A percentile compares a stretch with the other conserved stretches of the same genome.
Conservation (phyloP, 1,140 invertebrate genomes). For the Spodoptera litura region DNA sequence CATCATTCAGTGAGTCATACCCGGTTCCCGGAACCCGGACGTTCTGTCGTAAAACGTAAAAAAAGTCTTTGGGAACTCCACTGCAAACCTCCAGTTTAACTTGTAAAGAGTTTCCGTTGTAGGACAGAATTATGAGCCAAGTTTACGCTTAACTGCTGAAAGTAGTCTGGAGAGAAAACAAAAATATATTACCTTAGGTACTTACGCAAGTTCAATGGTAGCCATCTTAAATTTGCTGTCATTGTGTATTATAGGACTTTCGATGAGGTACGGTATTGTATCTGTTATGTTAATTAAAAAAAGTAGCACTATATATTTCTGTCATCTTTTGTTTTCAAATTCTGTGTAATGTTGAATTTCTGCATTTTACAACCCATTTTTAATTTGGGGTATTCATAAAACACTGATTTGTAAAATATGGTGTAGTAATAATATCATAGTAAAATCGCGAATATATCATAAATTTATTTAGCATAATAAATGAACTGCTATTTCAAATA, state of each 20-base stretch:
- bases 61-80: constrained; percentile 62
- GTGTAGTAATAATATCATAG: too few species aligned
- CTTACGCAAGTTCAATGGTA: constrained; percentile 52
- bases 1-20: constrained; percentile 43
- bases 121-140: constrained; percentile 73
- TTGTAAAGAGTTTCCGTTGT: constrained; percentile 67
- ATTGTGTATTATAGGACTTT: constrained; percentile 21
- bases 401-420: too few species aligned
- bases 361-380: too few species aligned
- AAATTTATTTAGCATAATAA: too few species aligned
- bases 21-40: constrained; percentile 13
- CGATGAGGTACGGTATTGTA: constrained; percentile 17
- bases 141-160: constrained; percentile 59
- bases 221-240: constrained; percentile 32
- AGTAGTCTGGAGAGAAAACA: constrained; percentile 60
- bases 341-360: too few species aligned
- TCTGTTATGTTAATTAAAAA: background rate
- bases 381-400: too few species aligned
- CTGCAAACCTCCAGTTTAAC: constrained; percentile 67
- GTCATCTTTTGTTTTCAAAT: too few species aligned
- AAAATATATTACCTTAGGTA: constrained; percentile 62
- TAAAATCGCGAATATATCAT: too few species aligned
- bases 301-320: too few species aligned
- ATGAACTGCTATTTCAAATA: too few species aligned
- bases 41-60: constrained; percentile 54